phyloP scores from a whole-genome alignment of 2,113 vertebrate genomes.

The Malurus alboscapulatus region DNA sequence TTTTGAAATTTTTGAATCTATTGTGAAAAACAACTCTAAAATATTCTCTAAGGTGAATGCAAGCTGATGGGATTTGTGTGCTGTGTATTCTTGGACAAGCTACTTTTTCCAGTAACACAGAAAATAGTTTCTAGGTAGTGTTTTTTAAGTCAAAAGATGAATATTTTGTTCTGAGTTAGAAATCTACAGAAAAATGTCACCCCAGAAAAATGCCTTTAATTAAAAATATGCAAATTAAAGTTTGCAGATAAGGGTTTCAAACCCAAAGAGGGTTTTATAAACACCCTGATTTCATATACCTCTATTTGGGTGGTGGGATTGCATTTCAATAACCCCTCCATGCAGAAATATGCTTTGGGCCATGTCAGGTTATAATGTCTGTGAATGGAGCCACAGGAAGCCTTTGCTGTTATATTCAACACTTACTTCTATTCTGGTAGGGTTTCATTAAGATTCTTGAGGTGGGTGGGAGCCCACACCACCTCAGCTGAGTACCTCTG shows the following conservation, averaged over 20 bases:
- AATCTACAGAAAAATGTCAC: neutral
- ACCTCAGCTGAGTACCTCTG: neutral
- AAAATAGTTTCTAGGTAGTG: neutral
- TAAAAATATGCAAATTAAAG: neutral
- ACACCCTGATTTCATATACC: neutral
- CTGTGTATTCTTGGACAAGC: neutral
- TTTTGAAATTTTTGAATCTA: neutral
- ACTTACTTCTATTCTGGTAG: neutral
- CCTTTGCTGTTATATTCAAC: fast-evolving
- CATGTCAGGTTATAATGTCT: neutral
- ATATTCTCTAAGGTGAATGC: neutral
- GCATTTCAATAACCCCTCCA: neutral
- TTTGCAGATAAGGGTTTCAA: neutral
- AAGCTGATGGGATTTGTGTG: neutral
- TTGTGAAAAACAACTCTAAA: neutral
- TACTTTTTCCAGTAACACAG: neutral
- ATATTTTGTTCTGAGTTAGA: neutral
- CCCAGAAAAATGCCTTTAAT: neutral
- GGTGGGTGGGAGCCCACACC: neutral
- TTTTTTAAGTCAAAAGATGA: neutral
- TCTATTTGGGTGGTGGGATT: neutral
- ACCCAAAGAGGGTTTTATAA: neutral
- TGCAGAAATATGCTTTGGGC: neutral
- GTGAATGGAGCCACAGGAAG: fast-evolving
- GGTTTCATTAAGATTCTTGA: neutral